Percentiles rank a stretch among this genome's conserved stretches.
Evolutionary conservation across 1,140 invertebrate genomes (phyloP).

Genomic region (Helicorthomorpha holstii): DNA sequence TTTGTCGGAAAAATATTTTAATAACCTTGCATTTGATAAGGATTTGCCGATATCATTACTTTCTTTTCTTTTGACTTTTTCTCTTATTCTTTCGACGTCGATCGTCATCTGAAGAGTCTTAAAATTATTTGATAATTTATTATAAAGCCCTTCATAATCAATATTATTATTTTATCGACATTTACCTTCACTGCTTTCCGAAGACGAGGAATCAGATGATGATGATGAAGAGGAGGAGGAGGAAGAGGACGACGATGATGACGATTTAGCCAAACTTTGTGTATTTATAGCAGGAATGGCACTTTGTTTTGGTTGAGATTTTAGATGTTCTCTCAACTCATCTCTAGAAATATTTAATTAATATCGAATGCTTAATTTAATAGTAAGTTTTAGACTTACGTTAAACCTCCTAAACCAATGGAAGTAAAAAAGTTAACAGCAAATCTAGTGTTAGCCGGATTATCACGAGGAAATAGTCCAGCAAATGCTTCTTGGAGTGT

Average conservation of each 20-base stretch:
- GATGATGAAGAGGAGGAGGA: conserved; percentile 7
- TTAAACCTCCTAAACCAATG: conserved; percentile 90
- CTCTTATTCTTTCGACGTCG: no score
- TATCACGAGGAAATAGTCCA: conserved; percentile 86
- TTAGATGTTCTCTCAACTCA: conserved; percentile 77
- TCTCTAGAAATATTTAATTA: conserved; percentile 32
- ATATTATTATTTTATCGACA: conserved; percentile 4
- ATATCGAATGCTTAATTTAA: background rate
- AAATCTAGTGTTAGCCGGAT: conserved; percentile 92
- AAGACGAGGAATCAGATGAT: conserved; percentile 9
- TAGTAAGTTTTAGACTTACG: conserved; percentile 32
- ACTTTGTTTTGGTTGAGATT: conserved; percentile 47
- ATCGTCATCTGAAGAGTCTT: no score
- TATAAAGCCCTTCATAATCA: no score
- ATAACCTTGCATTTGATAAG: no score
- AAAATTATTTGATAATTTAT: no score
- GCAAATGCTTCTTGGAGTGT: conserved; percentile 71
- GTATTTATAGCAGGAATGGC: background rate
- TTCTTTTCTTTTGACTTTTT: no score
- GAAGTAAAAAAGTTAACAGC: conserved; percentile 99
- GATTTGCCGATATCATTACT: no score
- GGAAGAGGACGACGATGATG: conserved; percentile 6
- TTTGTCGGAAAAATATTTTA: no score
- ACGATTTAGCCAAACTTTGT: background rate
- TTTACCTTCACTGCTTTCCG: conserved; percentile 6